Evolutionary conservation across 2,113 vertebrate genomes (phyloP), one percentile per base, ranked within the genome.

Genomic region (Aphelocoma coerulescens): DNA sequence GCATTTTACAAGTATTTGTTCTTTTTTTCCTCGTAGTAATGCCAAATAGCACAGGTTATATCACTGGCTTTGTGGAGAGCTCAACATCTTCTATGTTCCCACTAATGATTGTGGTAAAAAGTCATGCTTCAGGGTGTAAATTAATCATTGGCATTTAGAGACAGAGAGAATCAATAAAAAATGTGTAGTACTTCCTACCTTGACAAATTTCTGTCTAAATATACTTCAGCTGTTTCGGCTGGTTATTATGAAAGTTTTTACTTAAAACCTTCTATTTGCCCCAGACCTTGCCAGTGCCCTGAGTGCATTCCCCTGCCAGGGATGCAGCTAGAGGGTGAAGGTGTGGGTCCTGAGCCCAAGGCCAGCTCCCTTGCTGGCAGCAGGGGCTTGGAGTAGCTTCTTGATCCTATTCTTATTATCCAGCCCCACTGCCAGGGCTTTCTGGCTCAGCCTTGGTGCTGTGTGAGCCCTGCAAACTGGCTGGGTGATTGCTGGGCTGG

Each of bases 151-250:
- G 11, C 32, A 69, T 92, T 94, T 92, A 82, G 62, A 85, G 37
- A 62, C 44, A 89, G 44, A 62, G 28, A 67, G 28, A 90, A 93
- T 95, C 85, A 83, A 88, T 92, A 76, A 94, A 92, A 87, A 33
- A 26, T 14, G 44, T 94, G 72, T 71, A 71, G 26, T 39, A 28
- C 22, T 73, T 49, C 46, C 67, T 88, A 39, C 41, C 41, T 79
- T 41, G 68, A 88, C 32, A 89, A 48, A 79, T 83, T 72, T 68
- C 15, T 79, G 85, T 88, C 67, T 76, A 76, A 95, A 79, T 41
- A 46, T 2, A 6, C 7, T 87, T 72, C 69, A 68, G 44, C 41
- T 75, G 58, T 67, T 91, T 95, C 59, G 35, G 11, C 8, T 71
- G 33, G 11, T 89, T 85, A 20, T 68, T 71, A 54, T 22, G 22